Evolutionary conservation across 2,797 vertebrate species (phyloP).

Genomic region (Lacerta agilis): DNA sequence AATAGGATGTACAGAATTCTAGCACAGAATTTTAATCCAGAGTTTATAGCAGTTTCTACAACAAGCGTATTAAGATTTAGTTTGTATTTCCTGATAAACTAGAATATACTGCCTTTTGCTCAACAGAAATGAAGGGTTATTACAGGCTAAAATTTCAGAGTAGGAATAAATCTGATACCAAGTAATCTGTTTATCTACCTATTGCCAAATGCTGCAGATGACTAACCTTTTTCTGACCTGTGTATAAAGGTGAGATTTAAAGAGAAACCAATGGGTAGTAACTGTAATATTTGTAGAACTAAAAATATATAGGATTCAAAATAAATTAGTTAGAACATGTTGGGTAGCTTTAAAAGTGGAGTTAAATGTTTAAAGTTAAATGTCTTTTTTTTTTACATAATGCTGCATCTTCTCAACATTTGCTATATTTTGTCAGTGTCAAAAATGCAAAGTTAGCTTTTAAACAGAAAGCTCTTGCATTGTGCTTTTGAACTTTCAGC

Average conservation of each 20-base stretch:
- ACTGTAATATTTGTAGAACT: slow-evolving; percentile 2
- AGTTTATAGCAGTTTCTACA: slow-evolving; percentile 17
- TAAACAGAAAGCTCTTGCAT: neutral
- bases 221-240: neutral
- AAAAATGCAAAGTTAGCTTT: slow-evolving; percentile 14
- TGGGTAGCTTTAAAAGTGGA: neutral
- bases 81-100: slow-evolving; percentile 7
- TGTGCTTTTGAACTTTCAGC: slow-evolving; percentile 31
- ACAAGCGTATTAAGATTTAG: slow-evolving; percentile 20
- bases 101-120: slow-evolving; percentile 17
- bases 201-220: neutral
- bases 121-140: neutral
- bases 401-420: neutral
- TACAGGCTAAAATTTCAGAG: slow-evolving; percentile 18
- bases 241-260: neutral
- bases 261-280: slow-evolving; percentile 28
- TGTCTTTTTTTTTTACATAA: neutral
- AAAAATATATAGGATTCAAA: neutral
- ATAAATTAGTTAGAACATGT: neutral
- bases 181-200: neutral
- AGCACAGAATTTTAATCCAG: slow-evolving; percentile 12
- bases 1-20: neutral
- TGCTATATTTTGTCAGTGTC: slow-evolving; percentile 4
- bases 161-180: neutral
- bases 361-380: slow-evolving; percentile 26